phyloP scores from a whole-genome alignment of 2,113 vertebrate genomes.

The Aspidoscelis tigris region DNA sequence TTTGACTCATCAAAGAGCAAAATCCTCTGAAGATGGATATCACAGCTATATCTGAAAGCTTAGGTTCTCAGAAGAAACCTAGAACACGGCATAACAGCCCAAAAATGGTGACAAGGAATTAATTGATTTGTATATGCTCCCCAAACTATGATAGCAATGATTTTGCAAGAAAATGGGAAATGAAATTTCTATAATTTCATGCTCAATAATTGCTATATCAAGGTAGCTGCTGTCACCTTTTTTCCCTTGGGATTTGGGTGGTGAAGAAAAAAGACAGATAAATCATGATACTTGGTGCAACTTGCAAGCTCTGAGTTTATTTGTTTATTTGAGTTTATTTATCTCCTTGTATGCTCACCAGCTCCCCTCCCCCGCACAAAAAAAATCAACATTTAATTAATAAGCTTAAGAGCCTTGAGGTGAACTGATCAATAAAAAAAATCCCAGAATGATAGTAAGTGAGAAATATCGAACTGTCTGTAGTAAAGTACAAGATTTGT shows the following conservation, averaged over 20 bases:
- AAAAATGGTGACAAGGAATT: no score
- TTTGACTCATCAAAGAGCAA: no score
- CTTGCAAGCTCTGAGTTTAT: slow-evolving; percentile 68
- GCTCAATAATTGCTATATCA: slow-evolving; percentile 51
- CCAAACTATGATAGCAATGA: no score
- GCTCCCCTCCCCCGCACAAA: not conserved
- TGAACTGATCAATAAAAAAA: slow-evolving; percentile 71
- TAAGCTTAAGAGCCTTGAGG: slow-evolving; percentile 72
- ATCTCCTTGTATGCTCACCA: slow-evolving; percentile 66
- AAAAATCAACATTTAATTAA: slow-evolving; percentile 77
- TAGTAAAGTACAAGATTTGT: slow-evolving; percentile 54
- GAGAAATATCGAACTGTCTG: slow-evolving; percentile 59
- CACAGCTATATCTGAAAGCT: no score
- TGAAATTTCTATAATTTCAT: slow-evolving; percentile 51
- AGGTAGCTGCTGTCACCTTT: slow-evolving; percentile 58
- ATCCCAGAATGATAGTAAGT: slow-evolving; percentile 49
- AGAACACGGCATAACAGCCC: no score
- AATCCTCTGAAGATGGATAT: no score
- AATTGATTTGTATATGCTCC: no score
- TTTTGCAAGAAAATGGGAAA: slow-evolving; percentile 23
- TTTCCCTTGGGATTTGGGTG: not conserved
- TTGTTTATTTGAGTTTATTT: no score
- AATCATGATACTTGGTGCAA: slow-evolving; percentile 51
- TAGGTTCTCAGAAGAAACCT: no score
- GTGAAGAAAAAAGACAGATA: slow-evolving; percentile 65